Evolutionary conservation across 2,113 vertebrate genomes (phyloP).

Genomic region (Ctenomys sociabilis): DNA sequence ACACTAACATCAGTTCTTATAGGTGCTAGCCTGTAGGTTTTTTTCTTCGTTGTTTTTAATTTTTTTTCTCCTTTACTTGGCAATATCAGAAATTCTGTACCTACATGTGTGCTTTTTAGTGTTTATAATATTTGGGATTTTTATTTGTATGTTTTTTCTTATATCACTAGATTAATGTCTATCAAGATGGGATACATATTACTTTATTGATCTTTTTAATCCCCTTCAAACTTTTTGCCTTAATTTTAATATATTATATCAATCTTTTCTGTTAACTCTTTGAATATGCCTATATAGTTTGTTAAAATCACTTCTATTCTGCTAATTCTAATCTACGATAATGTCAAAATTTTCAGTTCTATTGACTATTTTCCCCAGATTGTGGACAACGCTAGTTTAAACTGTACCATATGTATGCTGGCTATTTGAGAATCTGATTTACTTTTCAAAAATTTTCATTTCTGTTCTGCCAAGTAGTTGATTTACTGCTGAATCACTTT

Average conservation of each 20-base stretch:
- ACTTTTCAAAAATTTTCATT: background rate
- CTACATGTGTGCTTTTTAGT: background rate
- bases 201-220: background rate
- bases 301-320: background rate
- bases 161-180: background rate
- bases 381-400: background rate
- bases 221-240: background rate
- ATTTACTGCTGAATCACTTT: background rate
- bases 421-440: conserved; percentile 17
- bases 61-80: background rate
- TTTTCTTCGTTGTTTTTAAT: background rate
- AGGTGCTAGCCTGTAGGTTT: background rate
- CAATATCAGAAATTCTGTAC: background rate
- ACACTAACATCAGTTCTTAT: background rate
- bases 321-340: background rate
- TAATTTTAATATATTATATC: background rate
- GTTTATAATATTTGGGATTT: background rate
- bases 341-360: background rate
- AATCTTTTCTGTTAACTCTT: conserved; percentile 11
- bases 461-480: background rate
- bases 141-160: background rate
- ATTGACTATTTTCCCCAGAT: background rate
- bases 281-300: background rate
- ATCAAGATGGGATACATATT: background rate
- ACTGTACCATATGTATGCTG: background rate